A percentile compares a stretch with the other conserved stretches of the same genome.
These are phyloP conservation scores for Gibbula magus DNA, from an alignment of 2,888 invertebrate genomes.

Conservation along the genomic window DNA sequence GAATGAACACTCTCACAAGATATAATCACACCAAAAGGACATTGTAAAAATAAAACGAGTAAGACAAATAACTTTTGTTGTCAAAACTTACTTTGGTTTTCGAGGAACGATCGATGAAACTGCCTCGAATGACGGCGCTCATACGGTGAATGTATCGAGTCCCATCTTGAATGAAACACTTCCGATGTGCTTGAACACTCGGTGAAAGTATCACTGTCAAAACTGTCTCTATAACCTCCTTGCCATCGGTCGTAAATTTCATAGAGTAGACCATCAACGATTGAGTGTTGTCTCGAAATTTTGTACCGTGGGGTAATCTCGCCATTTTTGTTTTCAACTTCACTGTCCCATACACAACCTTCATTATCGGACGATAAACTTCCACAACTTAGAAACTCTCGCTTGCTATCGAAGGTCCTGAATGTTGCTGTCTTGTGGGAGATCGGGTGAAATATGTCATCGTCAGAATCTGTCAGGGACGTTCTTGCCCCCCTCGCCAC, in stretches of 20 bases:
- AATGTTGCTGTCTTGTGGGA: background rate
- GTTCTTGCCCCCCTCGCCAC: background rate
- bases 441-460: conserved; percentile 23
- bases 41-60: too few species aligned
- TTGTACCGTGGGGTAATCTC: background rate
- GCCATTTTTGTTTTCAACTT: conserved; percentile 17
- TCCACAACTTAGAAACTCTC: conserved; percentile 23
- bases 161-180: conserved; percentile 53
- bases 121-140: conserved; percentile 51
- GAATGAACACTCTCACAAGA: background rate
- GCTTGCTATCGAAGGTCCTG: background rate
- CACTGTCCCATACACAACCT: conserved; percentile 13
- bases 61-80: background rate
- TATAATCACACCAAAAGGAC: too few species aligned
- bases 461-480: conserved; percentile 22
- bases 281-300: conserved; percentile 57
- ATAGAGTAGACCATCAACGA: conserved; percentile 72
- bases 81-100: conserved; percentile 65
- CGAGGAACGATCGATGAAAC: conserved; percentile 59
- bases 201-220: conserved; percentile 74
- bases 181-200: conserved; percentile 73
- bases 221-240: conserved; percentile 65
- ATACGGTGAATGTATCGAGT: conserved; percentile 40
- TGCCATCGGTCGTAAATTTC: conserved; percentile 74
- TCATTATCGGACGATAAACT: conserved; percentile 29